phyloP scores from a whole-genome alignment of 2,888 invertebrate species.

The Epinotia demarniana region DNA sequence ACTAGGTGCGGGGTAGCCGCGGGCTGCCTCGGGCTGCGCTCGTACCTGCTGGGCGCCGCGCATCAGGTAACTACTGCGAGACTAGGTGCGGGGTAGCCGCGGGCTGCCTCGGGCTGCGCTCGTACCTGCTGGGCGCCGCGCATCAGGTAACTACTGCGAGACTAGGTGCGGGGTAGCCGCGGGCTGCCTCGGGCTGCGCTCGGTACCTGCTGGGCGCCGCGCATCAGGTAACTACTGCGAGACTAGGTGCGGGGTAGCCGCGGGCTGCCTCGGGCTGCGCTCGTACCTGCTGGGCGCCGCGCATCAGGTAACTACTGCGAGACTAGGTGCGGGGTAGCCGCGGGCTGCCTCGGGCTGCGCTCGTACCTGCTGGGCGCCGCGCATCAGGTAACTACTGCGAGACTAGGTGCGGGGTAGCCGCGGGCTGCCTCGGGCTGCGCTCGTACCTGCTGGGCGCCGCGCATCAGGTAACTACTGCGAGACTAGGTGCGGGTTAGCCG shows the following conservation, averaged over 20 bases:
- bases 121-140: slow-evolving; percentile 93
- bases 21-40: slow-evolving; percentile 93
- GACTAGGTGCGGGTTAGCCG: slow-evolving; percentile 90
- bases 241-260: slow-evolving; percentile 90
- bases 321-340: slow-evolving; percentile 90
- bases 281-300: slow-evolving; percentile 94
- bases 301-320: slow-evolving; percentile 65
- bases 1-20: slow-evolving; percentile 92
- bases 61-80: slow-evolving; percentile 65
- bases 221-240: slow-evolving; percentile 65
- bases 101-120: slow-evolving; percentile 93
- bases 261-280: slow-evolving; percentile 93
- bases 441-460: slow-evolving; percentile 94
- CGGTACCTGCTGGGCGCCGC: slow-evolving; percentile 94
- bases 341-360: slow-evolving; percentile 93
- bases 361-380: slow-evolving; percentile 94
- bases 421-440: slow-evolving; percentile 93
- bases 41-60: slow-evolving; percentile 93
- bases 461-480: slow-evolving; percentile 65
- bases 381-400: slow-evolving; percentile 65
- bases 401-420: slow-evolving; percentile 90
- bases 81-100: slow-evolving; percentile 92
- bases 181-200: slow-evolving; percentile 93
- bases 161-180: slow-evolving; percentile 92
- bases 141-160: slow-evolving; percentile 65